phyloP scores from a whole-genome alignment of 2,113 vertebrate genomes.

The Neomonachus schauinslandi region DNA sequence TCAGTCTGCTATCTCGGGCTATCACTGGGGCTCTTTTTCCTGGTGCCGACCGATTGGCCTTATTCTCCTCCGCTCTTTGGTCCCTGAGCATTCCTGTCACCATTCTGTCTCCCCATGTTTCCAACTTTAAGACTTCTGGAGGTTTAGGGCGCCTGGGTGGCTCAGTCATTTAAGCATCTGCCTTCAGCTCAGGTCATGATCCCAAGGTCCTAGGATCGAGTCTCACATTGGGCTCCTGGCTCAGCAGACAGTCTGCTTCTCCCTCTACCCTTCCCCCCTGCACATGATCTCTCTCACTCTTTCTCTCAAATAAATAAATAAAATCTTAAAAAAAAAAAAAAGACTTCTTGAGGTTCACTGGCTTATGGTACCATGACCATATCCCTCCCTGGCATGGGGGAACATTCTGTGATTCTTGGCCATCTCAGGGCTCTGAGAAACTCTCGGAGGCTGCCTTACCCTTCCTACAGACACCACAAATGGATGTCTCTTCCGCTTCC shows the following conservation, averaged over 20 bases:
- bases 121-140: background rate
- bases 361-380: background rate
- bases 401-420: background rate
- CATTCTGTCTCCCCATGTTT: background rate
- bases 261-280: too few relatives aligned
- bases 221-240: too few relatives aligned
- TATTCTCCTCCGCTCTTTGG: background rate
- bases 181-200: too few relatives aligned
- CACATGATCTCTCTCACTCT: too few relatives aligned
- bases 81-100: background rate
- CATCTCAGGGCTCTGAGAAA: background rate
- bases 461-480: background rate
- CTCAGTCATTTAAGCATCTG: too few relatives aligned
- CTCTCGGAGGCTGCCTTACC: background rate
- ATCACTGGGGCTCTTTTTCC: background rate
- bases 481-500: background rate
- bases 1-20: background rate
- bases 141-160: too few relatives aligned
- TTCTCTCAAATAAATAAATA: too few relatives aligned
- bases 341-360: background rate
- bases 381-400: background rate
- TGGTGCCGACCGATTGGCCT: background rate
- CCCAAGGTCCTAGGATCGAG: too few relatives aligned
- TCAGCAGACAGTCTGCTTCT: too few relatives aligned
- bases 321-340: too few relatives aligned